Evolutionary conservation across 2,113 vertebrate species (phyloP).

Genomic region (Chascanopsetta lugubris): DNA sequence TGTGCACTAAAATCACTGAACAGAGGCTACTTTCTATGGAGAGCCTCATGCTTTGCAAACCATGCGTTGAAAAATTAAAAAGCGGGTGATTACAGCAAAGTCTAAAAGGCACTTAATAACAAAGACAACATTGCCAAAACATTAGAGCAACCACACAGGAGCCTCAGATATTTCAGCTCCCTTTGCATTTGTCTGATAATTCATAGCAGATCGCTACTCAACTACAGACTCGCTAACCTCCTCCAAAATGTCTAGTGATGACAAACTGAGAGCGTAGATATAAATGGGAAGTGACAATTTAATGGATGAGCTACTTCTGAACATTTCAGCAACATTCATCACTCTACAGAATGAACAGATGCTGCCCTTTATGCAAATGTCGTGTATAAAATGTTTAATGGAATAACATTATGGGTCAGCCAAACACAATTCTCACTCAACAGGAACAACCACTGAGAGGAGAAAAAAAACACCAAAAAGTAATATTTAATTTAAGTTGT

Average conservation of each 20-base stretch:
- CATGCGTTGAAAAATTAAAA: not conserved
- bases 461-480: too few relatives aligned
- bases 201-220: not conserved
- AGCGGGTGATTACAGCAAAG: not conserved
- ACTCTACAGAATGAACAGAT: not conserved
- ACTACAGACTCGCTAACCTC: not conserved
- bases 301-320: constrained; percentile 8
- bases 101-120: not conserved
- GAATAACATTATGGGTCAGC: not conserved
- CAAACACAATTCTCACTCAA: too few relatives aligned
- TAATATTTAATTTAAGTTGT: not conserved
- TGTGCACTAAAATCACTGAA: not conserved
- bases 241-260: not conserved
- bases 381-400: not conserved
- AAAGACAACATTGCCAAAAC: not conserved
- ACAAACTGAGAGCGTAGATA: not conserved
- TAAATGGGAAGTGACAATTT: constrained; percentile 2
- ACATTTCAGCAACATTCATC: constrained; percentile 11
- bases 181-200: constrained; percentile 1
- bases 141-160: not conserved
- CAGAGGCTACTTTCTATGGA: not conserved
- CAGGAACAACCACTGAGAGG: too few relatives aligned
- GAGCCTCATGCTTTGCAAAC: not conserved
- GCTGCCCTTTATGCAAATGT: not conserved
- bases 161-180: not conserved